A percentile compares a stretch with the other conserved stretches of the same genome.
Evolutionary conservation across 2,113 vertebrate genomes (phyloP).

Genomic region (Macaca nemestrina): DNA sequence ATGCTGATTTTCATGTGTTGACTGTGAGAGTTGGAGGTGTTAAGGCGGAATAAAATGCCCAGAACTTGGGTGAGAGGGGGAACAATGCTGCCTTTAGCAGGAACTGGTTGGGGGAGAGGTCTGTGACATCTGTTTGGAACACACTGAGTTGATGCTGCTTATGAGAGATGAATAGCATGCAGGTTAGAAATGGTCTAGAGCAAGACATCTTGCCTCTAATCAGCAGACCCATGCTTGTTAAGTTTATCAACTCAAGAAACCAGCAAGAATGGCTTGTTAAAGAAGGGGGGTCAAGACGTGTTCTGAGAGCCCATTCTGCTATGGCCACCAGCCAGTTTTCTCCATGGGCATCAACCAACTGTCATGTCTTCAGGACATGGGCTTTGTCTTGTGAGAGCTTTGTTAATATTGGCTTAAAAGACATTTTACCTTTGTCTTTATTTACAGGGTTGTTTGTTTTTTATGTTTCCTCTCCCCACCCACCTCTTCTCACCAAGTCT

Average conservation of each 20-base stretch:
- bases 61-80: background rate
- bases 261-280: background rate
- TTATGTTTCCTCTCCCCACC: fast-evolving
- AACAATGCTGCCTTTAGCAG: background rate
- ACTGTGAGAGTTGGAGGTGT: background rate
- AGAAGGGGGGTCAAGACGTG: background rate
- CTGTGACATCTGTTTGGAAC: background rate
- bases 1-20: fast-evolving
- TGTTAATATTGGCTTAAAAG: background rate
- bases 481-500: background rate
- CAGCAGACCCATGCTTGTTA: fast-evolving
- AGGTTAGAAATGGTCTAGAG: background rate
- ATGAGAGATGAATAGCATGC: background rate
- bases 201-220: background rate
- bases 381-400: background rate
- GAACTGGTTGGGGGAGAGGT: too few species aligned
- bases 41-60: background rate
- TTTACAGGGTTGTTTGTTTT: background rate
- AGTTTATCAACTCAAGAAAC: background rate
- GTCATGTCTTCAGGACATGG: background rate
- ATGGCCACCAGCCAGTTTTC: background rate
- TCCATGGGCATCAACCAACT: fast-evolving
- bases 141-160: background rate
- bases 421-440: background rate
- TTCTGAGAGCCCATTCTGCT: background rate